A percentile compares a stretch with the other conserved stretches of the same genome.
These are phyloP conservation scores for Acanthurus leucopareius DNA, from an alignment of 2,797 vertebrate genomes.

Conservation along the genomic window DNA sequence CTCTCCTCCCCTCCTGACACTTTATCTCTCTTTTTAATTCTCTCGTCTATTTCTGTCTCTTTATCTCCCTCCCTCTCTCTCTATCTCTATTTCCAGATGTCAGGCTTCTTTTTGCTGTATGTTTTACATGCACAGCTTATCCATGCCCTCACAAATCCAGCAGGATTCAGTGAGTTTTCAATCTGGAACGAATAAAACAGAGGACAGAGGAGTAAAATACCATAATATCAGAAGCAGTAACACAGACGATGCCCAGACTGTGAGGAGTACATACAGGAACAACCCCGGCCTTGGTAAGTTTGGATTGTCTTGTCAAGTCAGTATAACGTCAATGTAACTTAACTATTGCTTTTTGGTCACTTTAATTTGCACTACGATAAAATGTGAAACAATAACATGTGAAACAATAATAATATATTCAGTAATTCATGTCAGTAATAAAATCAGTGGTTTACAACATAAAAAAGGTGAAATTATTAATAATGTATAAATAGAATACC, in stretches of 20 bases:
- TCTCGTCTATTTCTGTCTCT: conserved; percentile 50
- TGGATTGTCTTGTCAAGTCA: conserved; percentile 14
- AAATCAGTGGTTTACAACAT: neutral
- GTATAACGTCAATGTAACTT: neutral
- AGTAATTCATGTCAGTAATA: neutral
- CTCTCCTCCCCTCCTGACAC: conserved; percentile 26
- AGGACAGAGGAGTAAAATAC: conserved; percentile 31
- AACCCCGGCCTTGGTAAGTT: conserved; percentile 66
- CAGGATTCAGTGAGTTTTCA: conserved; percentile 45
- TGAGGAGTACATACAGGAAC: conserved; percentile 49
- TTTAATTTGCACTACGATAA: no score
- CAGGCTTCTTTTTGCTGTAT: conserved; percentile 50
- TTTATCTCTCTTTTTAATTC: conserved; percentile 52
- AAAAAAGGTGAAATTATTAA: neutral
- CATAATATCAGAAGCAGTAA: conserved; percentile 20
- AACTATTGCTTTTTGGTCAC: neutral
- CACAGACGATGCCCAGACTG: conserved; percentile 40
- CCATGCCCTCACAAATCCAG: conserved; percentile 61
- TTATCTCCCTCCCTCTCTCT: conserved; percentile 40
- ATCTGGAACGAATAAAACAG: conserved; percentile 39
- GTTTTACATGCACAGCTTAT: conserved; percentile 61
- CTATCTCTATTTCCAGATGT: conserved; percentile 55
- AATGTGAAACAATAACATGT: no score
- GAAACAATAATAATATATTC: no score
- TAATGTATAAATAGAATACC: neutral